Evolutionary conservation across 2,888 invertebrate species (phyloP), one percentile per base, ranked within the genome.

Genomic region (Opisthograptis luteolata): DNA sequence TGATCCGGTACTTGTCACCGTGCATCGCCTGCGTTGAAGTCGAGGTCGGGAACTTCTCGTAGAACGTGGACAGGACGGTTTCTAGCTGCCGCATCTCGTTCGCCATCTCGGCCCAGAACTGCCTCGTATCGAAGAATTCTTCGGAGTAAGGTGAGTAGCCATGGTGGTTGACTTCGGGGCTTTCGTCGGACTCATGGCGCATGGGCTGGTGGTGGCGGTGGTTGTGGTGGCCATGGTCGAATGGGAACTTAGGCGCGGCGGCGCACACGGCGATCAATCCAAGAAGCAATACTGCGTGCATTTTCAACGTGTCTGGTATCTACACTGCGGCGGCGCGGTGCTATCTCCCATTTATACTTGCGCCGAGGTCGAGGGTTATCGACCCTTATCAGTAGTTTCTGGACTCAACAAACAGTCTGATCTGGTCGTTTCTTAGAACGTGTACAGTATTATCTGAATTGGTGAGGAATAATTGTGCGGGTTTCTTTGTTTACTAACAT

Each of bases 1-100:
- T 75, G 1, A 89, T 61, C 30, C 70, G 77, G 59, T 86, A 88
- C 22, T 82, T 65, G 34, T 76, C 72, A 3, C 79, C 84, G 14
- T 66, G 66, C 1, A 84, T 34, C 2, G 68, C 71, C 39, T 70
- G 76, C 2, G 58, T 62, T 0, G 74, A 55, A 1, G 58, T 46
- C 9, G 58, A 48, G 2, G 55, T 60, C 0, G 86, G 81, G 63
- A 85, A 86, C 1, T 60, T 72, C 2, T 49, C 60, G 25, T 63
- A 54, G 49, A 88, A 73, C 1, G 78, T 71, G 1, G 55, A 58
- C 0, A 88, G 37, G 62, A 79, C 66, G 0, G 68, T 51, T 22
- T 88, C 82, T 0, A 89, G 20, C 24, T 73, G 64, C 2, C 51
- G 57, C 63, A 88, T 57, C 46, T 87, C 81, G 6, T 55, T 66